A percentile compares a stretch with the other conserved stretches of the same genome.
phyloP scores from a whole-genome alignment of 2,797 vertebrate species.

The Rhinogobio ventralis region DNA sequence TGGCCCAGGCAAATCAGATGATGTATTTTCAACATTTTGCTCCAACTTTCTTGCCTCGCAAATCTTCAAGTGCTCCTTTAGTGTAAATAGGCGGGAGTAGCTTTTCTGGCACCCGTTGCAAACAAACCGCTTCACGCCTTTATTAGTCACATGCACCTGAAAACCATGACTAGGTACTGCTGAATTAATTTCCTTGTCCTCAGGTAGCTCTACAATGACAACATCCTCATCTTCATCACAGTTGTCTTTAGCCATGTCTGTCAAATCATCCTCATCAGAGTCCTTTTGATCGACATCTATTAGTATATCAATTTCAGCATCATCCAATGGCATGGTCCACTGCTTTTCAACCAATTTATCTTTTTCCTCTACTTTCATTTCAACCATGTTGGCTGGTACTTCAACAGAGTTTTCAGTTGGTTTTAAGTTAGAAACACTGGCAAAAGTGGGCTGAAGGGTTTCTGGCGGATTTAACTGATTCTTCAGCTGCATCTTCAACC shows the following conservation, averaged over 20 bases:
- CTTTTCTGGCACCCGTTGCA: constrained; percentile 80
- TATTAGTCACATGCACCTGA: constrained; percentile 65
- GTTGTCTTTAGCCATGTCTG: background rate
- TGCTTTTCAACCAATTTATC: constrained; percentile 64
- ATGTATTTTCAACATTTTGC: constrained; percentile 27
- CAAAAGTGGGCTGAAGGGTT: constrained; percentile 64
- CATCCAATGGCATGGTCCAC: constrained; percentile 80
- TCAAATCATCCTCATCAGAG: constrained; percentile 49
- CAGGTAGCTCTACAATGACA: constrained; percentile 41
- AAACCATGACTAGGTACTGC: constrained; percentile 30
- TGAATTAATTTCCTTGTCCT: constrained; percentile 7
- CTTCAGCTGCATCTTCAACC: constrained; percentile 16
- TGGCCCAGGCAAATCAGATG: constrained; percentile 50
- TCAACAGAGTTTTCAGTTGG: constrained; percentile 5
- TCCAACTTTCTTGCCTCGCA: constrained; percentile 67
- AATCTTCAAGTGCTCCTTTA: constrained; percentile 81
- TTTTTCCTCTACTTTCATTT: constrained; percentile 40
- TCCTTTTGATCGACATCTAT: constrained; percentile 58
- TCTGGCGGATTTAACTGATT: constrained; percentile 63
- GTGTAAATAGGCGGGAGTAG: constrained; percentile 75
- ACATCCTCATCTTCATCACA: constrained; percentile 51
- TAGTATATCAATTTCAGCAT: constrained; percentile 71
- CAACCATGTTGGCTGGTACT: background rate
- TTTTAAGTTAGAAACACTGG: constrained; percentile 52
- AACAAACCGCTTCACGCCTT: constrained; percentile 75